These are phyloP conservation scores for Microctonus aethiopoides DNA, from an alignment of 2,888 invertebrate species.

Conservation along the genomic window DNA sequence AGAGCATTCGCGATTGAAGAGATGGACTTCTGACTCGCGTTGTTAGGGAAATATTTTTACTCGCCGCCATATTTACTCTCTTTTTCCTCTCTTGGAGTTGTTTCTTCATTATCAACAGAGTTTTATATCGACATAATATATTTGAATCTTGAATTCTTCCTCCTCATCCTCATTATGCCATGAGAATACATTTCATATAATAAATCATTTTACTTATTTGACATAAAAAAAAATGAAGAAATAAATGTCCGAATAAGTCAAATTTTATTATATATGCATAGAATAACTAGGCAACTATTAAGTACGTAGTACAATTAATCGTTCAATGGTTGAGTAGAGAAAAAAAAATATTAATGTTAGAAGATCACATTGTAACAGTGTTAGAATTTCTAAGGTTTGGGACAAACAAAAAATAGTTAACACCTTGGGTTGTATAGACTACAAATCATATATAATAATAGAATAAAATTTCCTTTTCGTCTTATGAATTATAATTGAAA, in stretches of 20 bases:
- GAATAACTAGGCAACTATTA: not conserved
- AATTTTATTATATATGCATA: not conserved
- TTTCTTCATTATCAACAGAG: not conserved
- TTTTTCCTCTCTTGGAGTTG: not conserved
- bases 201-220: too few relatives aligned
- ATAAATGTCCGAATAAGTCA: not conserved
- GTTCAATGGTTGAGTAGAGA: not conserved
- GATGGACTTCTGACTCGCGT: not conserved
- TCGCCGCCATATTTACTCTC: not conserved
- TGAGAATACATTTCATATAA: too few relatives aligned
- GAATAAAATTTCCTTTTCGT: not conserved
- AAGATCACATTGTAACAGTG: conserved; percentile 14
- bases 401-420: not conserved
- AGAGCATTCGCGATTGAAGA: not conserved
- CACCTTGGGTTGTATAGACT: not conserved
- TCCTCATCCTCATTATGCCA: too few relatives aligned
- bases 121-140: too few relatives aligned
- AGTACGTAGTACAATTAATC: not conserved
- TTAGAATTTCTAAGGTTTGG: not conserved
- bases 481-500: not conserved
- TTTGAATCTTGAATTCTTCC: too few relatives aligned
- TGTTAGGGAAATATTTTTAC: not conserved
- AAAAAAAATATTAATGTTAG: not conserved
- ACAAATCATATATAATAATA: conserved; percentile 15
- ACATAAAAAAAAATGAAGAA: not conserved